phyloP scores from a whole-genome alignment of 2,113 vertebrate species.

The Silurus meridionalis region DNA sequence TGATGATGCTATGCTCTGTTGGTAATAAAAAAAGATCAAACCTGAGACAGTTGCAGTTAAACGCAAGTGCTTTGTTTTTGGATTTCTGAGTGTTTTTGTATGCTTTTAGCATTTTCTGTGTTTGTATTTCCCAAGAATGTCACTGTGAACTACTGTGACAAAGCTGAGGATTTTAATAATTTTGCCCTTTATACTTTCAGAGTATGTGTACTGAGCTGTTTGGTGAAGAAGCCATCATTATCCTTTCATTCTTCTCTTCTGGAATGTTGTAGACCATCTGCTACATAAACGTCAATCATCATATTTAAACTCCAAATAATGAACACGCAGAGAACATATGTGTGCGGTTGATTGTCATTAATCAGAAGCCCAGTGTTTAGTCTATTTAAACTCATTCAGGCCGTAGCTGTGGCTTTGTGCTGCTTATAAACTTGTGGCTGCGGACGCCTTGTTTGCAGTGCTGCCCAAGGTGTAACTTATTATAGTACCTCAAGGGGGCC shows the following conservation, averaged over 20 bases:
- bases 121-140: background rate
- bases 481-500: slow-evolving; percentile 62
- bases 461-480: slow-evolving; percentile 67
- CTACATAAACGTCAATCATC: background rate
- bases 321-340: background rate
- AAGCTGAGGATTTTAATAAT: background rate
- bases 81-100: slow-evolving; percentile 63
- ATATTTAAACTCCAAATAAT: background rate
- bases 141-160: background rate
- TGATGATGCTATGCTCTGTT: slow-evolving; percentile 33
- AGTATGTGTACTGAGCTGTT: background rate
- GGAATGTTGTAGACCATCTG: background rate
- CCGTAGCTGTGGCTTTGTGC: slow-evolving; percentile 15
- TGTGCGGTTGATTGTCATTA: slow-evolving; percentile 4
- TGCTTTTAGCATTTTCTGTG: slow-evolving; percentile 51
- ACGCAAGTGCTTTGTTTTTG: slow-evolving; percentile 28
- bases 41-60: slow-evolving; percentile 23
- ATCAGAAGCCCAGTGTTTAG: slow-evolving; percentile 8
- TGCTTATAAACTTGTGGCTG: slow-evolving; percentile 65
- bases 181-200: background rate
- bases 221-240: background rate
- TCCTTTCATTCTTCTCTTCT: background rate
- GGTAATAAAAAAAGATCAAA: slow-evolving; percentile 41
- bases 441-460: slow-evolving; percentile 61
- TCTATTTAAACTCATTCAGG: slow-evolving; percentile 30